Conservation (phyloP, 2,113 vertebrate genomes). For the Myrmophylax atrothorax region DNA sequence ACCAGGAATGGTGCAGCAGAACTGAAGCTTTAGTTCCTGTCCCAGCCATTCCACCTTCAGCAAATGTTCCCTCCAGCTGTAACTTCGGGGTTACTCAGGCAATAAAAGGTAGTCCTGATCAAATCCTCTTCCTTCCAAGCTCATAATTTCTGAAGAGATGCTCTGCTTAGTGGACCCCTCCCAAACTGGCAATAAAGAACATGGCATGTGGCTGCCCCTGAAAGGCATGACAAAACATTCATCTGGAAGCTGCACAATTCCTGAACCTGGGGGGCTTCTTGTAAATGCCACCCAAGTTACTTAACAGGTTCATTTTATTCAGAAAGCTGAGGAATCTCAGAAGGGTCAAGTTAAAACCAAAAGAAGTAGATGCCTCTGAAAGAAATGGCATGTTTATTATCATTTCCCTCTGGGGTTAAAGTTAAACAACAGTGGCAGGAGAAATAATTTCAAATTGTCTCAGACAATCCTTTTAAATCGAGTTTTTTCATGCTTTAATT, state of each 20-base stretch:
- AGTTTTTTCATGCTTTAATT: not conserved
- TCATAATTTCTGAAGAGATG: not conserved
- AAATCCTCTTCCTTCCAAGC: not conserved
- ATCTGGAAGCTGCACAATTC: not conserved
- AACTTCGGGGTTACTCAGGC: not conserved
- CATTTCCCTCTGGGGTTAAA: not conserved
- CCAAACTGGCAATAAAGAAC: not conserved
- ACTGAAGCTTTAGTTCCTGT: not conserved
- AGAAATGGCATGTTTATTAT: not conserved
- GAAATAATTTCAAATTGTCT: not conserved
- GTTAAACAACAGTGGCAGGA: not conserved
- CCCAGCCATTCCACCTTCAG: not conserved
- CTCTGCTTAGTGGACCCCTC: not conserved
- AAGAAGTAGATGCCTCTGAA: not conserved
- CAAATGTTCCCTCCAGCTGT: not conserved
- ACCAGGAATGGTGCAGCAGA: not conserved
- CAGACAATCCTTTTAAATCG: not conserved
- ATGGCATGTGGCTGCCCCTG: not conserved
- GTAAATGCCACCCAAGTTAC: not conserved
- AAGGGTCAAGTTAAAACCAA: not conserved
- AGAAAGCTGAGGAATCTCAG: not conserved
- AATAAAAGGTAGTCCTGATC: not conserved
- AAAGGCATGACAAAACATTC: not conserved
- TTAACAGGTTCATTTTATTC: not conserved
- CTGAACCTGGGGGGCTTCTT: not conserved